Conservation (phyloP, 2,888 invertebrate species). For the Drosophila histrio region DNA sequence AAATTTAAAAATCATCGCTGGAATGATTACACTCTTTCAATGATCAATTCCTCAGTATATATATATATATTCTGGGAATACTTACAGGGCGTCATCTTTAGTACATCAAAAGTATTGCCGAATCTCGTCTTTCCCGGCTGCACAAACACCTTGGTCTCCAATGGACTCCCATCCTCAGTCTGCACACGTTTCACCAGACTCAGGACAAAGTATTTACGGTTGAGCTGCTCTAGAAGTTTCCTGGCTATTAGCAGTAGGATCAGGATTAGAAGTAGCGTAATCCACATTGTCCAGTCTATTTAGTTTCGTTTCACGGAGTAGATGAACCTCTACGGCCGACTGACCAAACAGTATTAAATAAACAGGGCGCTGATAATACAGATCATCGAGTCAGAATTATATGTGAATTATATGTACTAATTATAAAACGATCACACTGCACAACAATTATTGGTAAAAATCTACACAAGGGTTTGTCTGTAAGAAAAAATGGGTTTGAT, state of each 20-base stretch:
- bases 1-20: constrained; percentile 71
- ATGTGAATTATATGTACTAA: not conserved
- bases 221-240: constrained; percentile 42
- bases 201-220: constrained; percentile 70
- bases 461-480: too few relatives aligned
- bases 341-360: not conserved
- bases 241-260: constrained; percentile 19
- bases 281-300: constrained; percentile 17
- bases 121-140: constrained; percentile 74
- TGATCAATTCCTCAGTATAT: too few relatives aligned
- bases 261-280: constrained; percentile 16
- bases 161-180: constrained; percentile 71
- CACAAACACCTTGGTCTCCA: constrained; percentile 63
- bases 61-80: too few relatives aligned
- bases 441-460: not conserved
- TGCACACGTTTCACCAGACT: constrained; percentile 64
- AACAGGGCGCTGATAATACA: not conserved
- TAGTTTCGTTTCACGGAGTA: constrained; percentile 2
- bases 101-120: constrained; percentile 80
- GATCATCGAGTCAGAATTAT: not conserved
- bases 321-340: constrained; percentile 5
- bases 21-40: not conserved
- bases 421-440: not conserved
- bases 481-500: not conserved
- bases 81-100: constrained; percentile 69